These are phyloP conservation scores for Shargacucullia verbasci DNA, from an alignment of 2,888 invertebrate species.

Conservation along the genomic window DNA sequence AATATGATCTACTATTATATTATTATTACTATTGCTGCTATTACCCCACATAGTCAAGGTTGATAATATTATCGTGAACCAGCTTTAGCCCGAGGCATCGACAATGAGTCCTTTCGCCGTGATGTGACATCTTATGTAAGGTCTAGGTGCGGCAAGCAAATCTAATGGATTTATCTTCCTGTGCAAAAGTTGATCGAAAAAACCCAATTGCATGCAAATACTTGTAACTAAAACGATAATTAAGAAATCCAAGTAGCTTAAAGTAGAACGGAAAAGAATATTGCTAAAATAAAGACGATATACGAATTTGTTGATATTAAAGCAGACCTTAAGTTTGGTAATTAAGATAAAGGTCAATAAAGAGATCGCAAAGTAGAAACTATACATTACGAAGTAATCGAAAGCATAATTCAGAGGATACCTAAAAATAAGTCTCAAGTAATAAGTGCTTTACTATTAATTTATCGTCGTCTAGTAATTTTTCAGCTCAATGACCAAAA, in stretches of 20 bases:
- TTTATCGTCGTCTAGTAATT: not conserved
- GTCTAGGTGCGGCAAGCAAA: conserved; percentile 34
- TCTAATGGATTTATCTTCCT: conserved; percentile 8
- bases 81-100: conserved; percentile 47
- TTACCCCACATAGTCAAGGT: conserved; percentile 61
- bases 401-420: not conserved
- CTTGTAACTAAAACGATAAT: not conserved
- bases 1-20: conserved; percentile 35
- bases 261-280: conserved; percentile 13
- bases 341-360: conserved; percentile 1
- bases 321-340: not conserved
- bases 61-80: conserved; percentile 45
- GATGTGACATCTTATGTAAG: conserved; percentile 48
- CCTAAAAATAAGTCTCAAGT: not conserved
- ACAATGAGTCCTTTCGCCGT: conserved; percentile 40
- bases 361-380: conserved; percentile 13
- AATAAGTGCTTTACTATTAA: not conserved
- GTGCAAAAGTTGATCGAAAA: not conserved
- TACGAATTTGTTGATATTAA: conserved; percentile 4
- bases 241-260: not conserved
- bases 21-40: conserved; percentile 22
- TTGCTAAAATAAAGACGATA: not conserved
- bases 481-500: not conserved
- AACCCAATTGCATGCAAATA: not conserved
- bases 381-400: conserved; percentile 30